Conservation (phyloP, 2,113 vertebrate genomes). For the Ammodytes marinus region DNA sequence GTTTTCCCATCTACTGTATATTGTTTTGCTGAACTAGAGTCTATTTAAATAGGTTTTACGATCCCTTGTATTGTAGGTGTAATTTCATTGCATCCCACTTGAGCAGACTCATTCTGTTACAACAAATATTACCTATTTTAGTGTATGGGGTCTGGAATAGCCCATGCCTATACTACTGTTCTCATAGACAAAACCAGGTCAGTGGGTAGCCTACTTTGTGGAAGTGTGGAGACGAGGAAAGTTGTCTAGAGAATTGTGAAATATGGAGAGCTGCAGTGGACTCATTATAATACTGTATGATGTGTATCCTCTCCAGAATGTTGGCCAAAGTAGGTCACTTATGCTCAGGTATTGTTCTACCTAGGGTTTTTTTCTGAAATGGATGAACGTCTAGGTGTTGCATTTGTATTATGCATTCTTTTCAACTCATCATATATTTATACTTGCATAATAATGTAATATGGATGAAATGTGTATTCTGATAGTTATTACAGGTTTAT, state of each 20-base stretch:
- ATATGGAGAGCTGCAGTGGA: slow-evolving; percentile 3
- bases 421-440: not conserved
- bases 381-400: not conserved
- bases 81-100: not conserved
- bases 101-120: not conserved
- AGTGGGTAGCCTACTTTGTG: slow-evolving; percentile 12
- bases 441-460: not conserved
- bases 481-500: not conserved
- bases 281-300: not conserved
- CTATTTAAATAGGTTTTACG: not conserved
- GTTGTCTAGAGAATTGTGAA: slow-evolving; percentile 24
- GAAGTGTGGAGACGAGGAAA: slow-evolving; percentile 24
- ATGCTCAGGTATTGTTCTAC: not conserved
- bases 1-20: too few relatives aligned
- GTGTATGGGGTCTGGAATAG: not conserved
- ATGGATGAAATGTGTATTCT: not conserved
- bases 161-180: not conserved
- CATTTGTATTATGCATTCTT: not conserved
- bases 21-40: not conserved
- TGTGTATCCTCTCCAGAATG: not conserved
- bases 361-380: not conserved
- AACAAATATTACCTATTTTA: not conserved
- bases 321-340: slow-evolving; percentile 21
- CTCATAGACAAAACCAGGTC: slow-evolving; percentile 26
- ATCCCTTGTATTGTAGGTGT: not conserved